Conservation (phyloP, 2,797 vertebrate species). For the Dryobates pubescens region DNA sequence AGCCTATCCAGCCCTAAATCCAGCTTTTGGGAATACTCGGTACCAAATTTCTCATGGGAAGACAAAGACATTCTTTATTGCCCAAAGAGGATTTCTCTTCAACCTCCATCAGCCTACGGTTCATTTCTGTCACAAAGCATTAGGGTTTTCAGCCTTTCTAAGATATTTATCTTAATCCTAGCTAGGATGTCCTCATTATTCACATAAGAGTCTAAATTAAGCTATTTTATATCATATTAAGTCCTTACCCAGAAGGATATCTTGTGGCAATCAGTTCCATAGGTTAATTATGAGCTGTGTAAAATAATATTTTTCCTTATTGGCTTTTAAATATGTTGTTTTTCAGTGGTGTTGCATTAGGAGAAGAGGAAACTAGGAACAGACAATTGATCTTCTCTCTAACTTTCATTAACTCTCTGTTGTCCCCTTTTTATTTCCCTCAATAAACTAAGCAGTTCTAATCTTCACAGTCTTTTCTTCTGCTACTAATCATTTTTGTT, state of each 20-base stretch:
- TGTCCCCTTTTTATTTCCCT: slow-evolving; percentile 41
- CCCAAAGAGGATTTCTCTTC: slow-evolving; percentile 13
- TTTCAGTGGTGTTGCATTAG: not conserved
- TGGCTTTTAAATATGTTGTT: slow-evolving; percentile 50
- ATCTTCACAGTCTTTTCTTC: slow-evolving; percentile 17
- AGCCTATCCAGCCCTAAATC: not conserved
- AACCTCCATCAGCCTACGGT: slow-evolving; percentile 16
- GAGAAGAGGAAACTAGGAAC: not conserved
- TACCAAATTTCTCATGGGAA: not conserved
- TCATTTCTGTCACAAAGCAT: slow-evolving; percentile 63
- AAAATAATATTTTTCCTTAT: slow-evolving; percentile 48
- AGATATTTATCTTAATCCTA: slow-evolving; percentile 59
- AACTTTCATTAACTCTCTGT: slow-evolving; percentile 57
- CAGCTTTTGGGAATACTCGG: not conserved
- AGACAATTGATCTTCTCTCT: slow-evolving; percentile 7
- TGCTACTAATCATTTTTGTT: slow-evolving; percentile 54
- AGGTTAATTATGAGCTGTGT: slow-evolving; percentile 60
- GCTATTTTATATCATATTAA: slow-evolving; percentile 60
- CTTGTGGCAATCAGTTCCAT: slow-evolving; percentile 54
- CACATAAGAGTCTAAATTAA: slow-evolving; percentile 58
- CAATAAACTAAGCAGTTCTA: slow-evolving; percentile 20
- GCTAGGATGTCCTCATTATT: slow-evolving; percentile 65
- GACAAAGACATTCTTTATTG: not conserved
- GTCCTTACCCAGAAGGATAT: slow-evolving; percentile 56
- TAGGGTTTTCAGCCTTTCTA: slow-evolving; percentile 46